These are phyloP conservation scores for Drosophila nr. perissopoda DNA, from an alignment of 2,888 invertebrate genomes.

Conservation along the genomic window DNA sequence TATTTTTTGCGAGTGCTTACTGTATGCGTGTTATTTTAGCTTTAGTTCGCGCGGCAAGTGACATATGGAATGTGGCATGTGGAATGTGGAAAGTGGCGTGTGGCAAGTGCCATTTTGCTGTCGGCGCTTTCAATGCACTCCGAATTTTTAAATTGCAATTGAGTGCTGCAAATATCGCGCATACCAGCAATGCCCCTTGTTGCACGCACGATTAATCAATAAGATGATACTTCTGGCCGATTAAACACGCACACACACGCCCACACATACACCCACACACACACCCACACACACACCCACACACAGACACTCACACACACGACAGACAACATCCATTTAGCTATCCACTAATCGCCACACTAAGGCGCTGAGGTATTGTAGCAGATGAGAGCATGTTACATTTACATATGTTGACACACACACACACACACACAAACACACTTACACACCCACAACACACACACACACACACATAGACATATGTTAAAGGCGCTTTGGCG, in stretches of 20 bases:
- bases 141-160: slow-evolving; percentile 10
- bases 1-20: background rate
- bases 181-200: slow-evolving; percentile 27
- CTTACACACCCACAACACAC: background rate
- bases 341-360: slow-evolving; percentile 19
- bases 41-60: background rate
- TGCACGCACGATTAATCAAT: slow-evolving; percentile 56
- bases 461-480: background rate
- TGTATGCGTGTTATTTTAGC: background rate
- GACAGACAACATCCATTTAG: background rate
- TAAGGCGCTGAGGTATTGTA: slow-evolving; percentile 13
- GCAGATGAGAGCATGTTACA: slow-evolving; percentile 1
- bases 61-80: background rate
- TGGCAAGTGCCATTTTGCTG: background rate
- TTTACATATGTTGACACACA: slow-evolving; percentile 6
- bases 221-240: slow-evolving; percentile 53
- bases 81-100: background rate
- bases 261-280: background rate
- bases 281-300: slow-evolving; percentile 1
- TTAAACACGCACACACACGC: slow-evolving; percentile 31
- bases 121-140: background rate
- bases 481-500: slow-evolving; percentile 3
- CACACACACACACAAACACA: background rate
- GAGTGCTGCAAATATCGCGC: slow-evolving; percentile 9
- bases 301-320: background rate